phyloP scores from a whole-genome alignment of 2,113 vertebrate genomes.

The Rhabdornis inornatus region DNA sequence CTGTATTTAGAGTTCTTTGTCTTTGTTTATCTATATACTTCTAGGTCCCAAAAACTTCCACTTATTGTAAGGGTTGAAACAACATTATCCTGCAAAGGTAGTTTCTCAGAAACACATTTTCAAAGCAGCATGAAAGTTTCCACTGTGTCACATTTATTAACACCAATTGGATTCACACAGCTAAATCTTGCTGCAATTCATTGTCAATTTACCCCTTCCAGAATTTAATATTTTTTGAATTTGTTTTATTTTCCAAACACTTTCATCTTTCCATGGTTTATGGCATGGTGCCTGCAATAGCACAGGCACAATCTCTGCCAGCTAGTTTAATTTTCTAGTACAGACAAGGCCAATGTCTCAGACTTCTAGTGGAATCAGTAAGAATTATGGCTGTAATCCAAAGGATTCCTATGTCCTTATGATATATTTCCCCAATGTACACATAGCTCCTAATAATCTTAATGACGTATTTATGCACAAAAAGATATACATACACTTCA shows the following conservation, averaged over 20 bases:
- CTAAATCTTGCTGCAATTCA: neutral
- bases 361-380: neutral
- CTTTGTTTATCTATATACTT: neutral
- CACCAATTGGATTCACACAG: conserved; percentile 35
- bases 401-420: neutral
- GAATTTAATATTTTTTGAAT: neutral
- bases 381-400: neutral
- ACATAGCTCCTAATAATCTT: neutral
- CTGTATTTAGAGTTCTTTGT: neutral
- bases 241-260: neutral
- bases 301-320: neutral
- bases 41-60: neutral
- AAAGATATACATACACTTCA: neutral
- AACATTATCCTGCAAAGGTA: neutral
- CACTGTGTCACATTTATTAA: conserved; percentile 2
- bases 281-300: neutral
- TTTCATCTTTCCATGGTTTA: neutral
- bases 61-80: neutral
- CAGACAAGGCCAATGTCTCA: neutral
- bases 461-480: neutral
- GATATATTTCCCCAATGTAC: neutral
- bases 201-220: neutral
- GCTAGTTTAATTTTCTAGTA: neutral
- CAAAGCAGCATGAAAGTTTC: neutral
- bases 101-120: conserved; percentile 6